These are phyloP conservation scores for Apodemia mormo DNA, from an alignment of 2,888 invertebrate species.

Conservation along the genomic window DNA sequence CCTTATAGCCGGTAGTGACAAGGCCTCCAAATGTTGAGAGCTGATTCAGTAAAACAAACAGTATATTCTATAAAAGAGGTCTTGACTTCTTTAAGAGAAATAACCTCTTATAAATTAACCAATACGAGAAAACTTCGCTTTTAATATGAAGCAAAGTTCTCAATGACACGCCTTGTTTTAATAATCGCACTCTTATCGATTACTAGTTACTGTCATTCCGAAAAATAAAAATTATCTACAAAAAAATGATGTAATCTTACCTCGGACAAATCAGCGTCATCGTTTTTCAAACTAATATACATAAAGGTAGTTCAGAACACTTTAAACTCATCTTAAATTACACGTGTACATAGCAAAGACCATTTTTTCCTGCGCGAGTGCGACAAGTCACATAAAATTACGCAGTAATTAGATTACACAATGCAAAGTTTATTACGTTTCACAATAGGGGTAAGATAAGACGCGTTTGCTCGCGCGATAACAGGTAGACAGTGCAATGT, in stretches of 20 bases:
- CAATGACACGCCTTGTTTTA: no score
- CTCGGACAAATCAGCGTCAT: conserved; percentile 3
- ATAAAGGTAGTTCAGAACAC: conserved; percentile 10
- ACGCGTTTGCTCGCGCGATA: conserved; percentile 6
- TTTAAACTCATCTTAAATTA: conserved; percentile 3
- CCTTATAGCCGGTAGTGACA: no score
- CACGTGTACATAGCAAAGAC: neutral
- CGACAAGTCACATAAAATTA: conserved; percentile 3
- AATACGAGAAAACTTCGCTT: no score
- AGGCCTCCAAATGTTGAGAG: no score
- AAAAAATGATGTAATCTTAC: neutral
- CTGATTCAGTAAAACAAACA: no score
- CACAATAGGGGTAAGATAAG: neutral
- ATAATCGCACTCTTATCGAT: no score
- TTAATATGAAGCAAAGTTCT: no score
- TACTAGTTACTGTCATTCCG: no score
- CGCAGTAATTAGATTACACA: conserved; percentile 11
- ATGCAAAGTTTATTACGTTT: conserved; percentile 2
- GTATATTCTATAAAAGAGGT: no score
- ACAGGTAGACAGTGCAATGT: conserved; percentile 14
- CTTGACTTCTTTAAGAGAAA: no score
- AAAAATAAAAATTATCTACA: neutral
- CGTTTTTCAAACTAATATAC: neutral
- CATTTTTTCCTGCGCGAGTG: neutral
- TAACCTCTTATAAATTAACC: no score